Evolutionary conservation across 2,113 vertebrate genomes (phyloP), one percentile per base, ranked within the genome.

Genomic region (Microcebus tavaratra): DNA sequence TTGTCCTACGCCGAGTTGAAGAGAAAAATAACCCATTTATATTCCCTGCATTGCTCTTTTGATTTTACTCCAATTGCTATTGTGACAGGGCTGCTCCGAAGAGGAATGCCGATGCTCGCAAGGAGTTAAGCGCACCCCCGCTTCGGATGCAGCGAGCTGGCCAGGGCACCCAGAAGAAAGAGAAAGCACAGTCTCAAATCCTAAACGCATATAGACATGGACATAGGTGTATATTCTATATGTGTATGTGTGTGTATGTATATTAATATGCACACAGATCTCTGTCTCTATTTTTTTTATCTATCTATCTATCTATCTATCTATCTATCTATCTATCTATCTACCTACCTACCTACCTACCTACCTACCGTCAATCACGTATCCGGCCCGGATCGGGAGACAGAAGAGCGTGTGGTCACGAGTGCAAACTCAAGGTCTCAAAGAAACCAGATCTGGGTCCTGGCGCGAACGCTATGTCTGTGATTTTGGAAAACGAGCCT

Each of bases 1-100:
- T 63, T 75, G 91, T 90, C 96, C 93, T 89, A 67, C 50, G 82
- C 95, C 25, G 73, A 93, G 36, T 59, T 57, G 61, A 89, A 88
- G 87, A 94, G 83, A 70, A 96, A 90, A 95, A 94, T 88, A 78
- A 78, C 85, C 96, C 89, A 96, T 97, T 97, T 82, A 87, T 93
- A 97, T 94, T 98, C 96, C 70, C 78, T 1, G 50, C 94, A 87
- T 78, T 59, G 10, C 31, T 48, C 73, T 86, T 63, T 72, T 34
- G 90, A 86, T 91, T 96, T 95, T 95, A 93, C 95, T 96, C 76
- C 96, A 88, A 93, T 94, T 89, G 85, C 45, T 83, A 39, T 55
- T 50, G 73, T 97, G 93, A 72, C 93, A 80, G 83, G 94, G 31
- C 36, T 36, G 70, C 11, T 80, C 34, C 7, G 8, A 87, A 93